phyloP scores from a whole-genome alignment of 2,888 invertebrate species.

The Conus canariensis region DNA sequence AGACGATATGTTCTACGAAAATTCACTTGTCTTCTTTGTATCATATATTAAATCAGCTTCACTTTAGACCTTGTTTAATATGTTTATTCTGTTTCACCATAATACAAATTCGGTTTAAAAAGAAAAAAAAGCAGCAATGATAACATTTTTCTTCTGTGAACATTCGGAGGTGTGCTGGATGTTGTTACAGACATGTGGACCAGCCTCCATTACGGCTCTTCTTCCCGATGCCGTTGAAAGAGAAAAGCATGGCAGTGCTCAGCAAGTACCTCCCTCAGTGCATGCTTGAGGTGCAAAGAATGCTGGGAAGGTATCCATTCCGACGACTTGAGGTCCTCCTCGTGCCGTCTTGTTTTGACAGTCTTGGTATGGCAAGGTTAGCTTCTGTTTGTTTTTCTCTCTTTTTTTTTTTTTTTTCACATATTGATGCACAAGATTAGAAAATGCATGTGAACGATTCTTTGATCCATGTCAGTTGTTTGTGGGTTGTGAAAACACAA shows the following conservation, averaged over 20 bases:
- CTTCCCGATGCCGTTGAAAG: constrained; percentile 5
- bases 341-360: constrained; percentile 73
- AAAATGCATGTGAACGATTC: too few species aligned
- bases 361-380: constrained; percentile 73
- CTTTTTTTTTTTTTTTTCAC: background rate
- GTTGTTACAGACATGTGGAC: background rate
- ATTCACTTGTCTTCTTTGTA: too few species aligned
- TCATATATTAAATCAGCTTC: too few species aligned
- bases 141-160: too few species aligned
- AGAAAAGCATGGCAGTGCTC: constrained; percentile 5
- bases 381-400: background rate
- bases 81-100: too few species aligned
- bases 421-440: too few species aligned
- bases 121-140: too few species aligned
- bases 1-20: too few species aligned
- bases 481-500: too few species aligned
- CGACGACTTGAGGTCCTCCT: constrained; percentile 76
- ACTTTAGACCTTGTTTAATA: too few species aligned
- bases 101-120: too few species aligned
- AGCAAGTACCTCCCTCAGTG: constrained; percentile 66
- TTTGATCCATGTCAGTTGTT: too few species aligned
- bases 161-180: background rate
- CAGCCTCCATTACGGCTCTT: constrained; percentile 19
- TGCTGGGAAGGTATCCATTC: constrained; percentile 78
- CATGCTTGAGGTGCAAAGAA: constrained; percentile 60